Evolutionary conservation across 1,140 invertebrate genomes (phyloP), one percentile per base, ranked within the genome.

Genomic region (Meloidogyne chitwoodi): DNA sequence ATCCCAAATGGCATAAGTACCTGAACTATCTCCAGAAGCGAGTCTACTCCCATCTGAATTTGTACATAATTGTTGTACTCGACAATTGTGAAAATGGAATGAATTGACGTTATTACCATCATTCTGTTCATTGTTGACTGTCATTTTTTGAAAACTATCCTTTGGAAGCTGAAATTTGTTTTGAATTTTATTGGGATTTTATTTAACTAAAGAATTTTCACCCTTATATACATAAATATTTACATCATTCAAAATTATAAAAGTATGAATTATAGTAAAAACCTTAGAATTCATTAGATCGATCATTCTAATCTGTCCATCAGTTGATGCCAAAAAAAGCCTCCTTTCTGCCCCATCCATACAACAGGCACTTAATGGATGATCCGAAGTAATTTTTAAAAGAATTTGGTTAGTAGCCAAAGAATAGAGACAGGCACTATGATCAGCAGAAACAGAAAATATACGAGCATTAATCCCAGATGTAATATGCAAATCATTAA

Each of bases 1-100:
- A 29, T 66, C 48, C 71, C 62, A 77, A 62, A 77, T 63, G n/a
- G 26, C 41, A 27, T 80, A 78, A 62, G 19, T 11, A 62, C 62
- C 62, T 14, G 19, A 24, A 31, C 75, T 29, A 38, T 79, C 34
- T 12, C 79, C 38, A 48, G 74, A 75, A 6, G 74, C 71, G 27
- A 75, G 61, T 22, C 64, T 27, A 24, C 12, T 75, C 2, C 74
- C 74, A 22, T 75, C 74, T n/a, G 44, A 34, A n/a, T 62, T 66
- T 19, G 48, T 22, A 24, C 31, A 26, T 56, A 75, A 74, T 67
- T 44, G 34, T 24, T 19, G 12, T 22, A 75, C 44, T n/a, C 26
- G 14, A n/a, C 27, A 48, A n/a, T 61, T 67, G 29, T 75, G 74
- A n/a, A 62, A 31, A 22, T 75, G 71, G n/a, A 56, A 56, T 14